phyloP scores from a whole-genome alignment of 1,140 invertebrate genomes.

The Zaprionus ghesquierei region DNA sequence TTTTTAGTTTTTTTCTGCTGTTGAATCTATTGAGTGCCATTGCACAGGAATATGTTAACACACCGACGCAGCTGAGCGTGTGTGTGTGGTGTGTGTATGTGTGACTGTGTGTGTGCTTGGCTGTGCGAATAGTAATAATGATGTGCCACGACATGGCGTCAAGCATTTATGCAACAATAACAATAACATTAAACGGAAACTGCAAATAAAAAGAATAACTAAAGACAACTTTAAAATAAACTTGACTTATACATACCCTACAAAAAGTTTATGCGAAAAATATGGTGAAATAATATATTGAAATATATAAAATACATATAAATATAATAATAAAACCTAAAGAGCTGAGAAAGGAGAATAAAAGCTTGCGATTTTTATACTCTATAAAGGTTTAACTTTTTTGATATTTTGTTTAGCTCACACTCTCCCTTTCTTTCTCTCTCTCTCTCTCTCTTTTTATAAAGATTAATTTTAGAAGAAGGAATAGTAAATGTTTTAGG shows the following conservation, averaged over 20 bases:
- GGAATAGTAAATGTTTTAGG: too few relatives aligned
- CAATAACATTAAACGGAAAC: conserved; percentile 69
- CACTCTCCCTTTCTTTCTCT: too few relatives aligned
- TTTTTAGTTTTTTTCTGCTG: conserved; percentile 67
- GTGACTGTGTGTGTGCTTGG: conserved; percentile 6
- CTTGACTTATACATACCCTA: conserved; percentile 23
- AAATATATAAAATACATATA: too few relatives aligned
- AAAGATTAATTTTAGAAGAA: too few relatives aligned
- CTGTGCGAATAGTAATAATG: conserved; percentile 54
- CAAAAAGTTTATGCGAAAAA: too few relatives aligned
- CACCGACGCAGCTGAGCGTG: not conserved
- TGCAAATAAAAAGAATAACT: conserved; percentile 19
- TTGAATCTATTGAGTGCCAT: conserved; percentile 52
- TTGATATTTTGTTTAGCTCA: too few relatives aligned
- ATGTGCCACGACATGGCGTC: conserved; percentile 72
- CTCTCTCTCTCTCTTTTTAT: too few relatives aligned
- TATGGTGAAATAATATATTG: too few relatives aligned
- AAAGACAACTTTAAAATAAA: conserved; percentile 14
- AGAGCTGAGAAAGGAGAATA: too few relatives aligned
- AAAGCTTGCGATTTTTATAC: too few relatives aligned
- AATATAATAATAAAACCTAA: too few relatives aligned
- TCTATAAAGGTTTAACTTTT: too few relatives aligned
- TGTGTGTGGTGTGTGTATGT: conserved; percentile 4
- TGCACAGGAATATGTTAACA: conserved; percentile 47
- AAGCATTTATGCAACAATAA: conserved; percentile 71